Conservation (phyloP, 2,888 invertebrate genomes). For the Andrena minutula region DNA sequence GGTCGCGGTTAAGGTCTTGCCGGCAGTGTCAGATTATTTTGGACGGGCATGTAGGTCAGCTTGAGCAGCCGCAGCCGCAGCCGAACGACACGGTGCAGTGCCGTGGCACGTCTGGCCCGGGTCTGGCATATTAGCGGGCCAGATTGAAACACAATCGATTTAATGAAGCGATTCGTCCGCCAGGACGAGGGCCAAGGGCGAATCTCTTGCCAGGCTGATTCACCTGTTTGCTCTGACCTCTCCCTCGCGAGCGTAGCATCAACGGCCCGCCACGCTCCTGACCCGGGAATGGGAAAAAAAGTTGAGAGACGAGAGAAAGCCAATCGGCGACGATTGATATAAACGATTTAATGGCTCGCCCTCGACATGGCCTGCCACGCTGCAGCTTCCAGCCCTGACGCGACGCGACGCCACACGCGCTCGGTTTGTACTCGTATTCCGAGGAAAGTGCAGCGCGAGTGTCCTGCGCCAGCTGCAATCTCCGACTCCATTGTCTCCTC, state of each 20-base stretch:
- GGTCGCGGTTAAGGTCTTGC: slow-evolving; percentile 71
- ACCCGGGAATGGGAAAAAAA: slow-evolving; percentile 61
- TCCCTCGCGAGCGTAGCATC: slow-evolving; percentile 45
- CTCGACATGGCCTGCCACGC: slow-evolving; percentile 22
- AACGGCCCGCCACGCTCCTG: slow-evolving; percentile 13
- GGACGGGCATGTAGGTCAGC: slow-evolving; percentile 75
- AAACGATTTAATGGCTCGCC: slow-evolving; percentile 60
- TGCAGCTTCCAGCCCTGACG: slow-evolving; percentile 7
- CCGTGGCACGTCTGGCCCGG: slow-evolving; percentile 59
- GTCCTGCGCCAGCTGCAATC: neutral
- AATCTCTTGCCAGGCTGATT: slow-evolving; percentile 78
- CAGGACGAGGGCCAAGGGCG: slow-evolving; percentile 80
- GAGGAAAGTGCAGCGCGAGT: neutral
- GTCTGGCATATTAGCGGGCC: slow-evolving; percentile 60
- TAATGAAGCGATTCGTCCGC: slow-evolving; percentile 78
- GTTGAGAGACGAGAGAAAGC: slow-evolving; percentile 65
- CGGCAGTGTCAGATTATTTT: slow-evolving; percentile 72
- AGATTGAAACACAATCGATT: slow-evolving; percentile 82
- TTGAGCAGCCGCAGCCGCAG: slow-evolving; percentile 34
- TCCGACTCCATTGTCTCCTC: too few relatives aligned
- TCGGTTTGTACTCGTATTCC: neutral
- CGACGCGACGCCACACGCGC: neutral
- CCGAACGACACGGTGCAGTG: slow-evolving; percentile 23
- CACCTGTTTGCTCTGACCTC: slow-evolving; percentile 75
- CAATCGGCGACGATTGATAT: slow-evolving; percentile 68